phyloP scores from a whole-genome alignment of 2,888 invertebrate species.

The Doris montereyensis region DNA sequence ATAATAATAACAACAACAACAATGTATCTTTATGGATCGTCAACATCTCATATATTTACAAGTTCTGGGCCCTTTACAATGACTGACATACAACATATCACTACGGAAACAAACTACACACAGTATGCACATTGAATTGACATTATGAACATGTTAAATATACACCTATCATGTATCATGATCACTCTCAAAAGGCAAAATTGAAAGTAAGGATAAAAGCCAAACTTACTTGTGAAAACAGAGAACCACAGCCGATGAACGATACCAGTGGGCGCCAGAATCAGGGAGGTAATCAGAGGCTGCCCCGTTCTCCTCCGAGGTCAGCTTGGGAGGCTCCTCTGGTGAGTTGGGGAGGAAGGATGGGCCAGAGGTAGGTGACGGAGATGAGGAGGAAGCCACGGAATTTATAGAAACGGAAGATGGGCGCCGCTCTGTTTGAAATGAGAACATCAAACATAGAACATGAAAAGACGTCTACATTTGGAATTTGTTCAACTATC shows the following conservation, averaged over 20 bases:
- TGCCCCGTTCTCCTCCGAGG: conserved; percentile 48
- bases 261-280: conserved; percentile 71
- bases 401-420: conserved; percentile 51
- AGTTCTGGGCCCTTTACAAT: too few relatives aligned
- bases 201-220: not conserved
- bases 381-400: conserved; percentile 54
- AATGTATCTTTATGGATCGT: too few relatives aligned
- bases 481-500: too few relatives aligned
- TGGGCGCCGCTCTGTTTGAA: conserved; percentile 39
- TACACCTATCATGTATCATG: not conserved
- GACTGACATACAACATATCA: too few relatives aligned
- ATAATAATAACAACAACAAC: too few relatives aligned
- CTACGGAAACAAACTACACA: not conserved
- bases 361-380: conserved; percentile 56
- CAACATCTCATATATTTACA: too few relatives aligned
- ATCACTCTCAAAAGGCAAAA: not conserved
- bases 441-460: too few relatives aligned
- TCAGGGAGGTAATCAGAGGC: too few relatives aligned
- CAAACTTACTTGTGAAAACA: conserved; percentile 67
- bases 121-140: not conserved
- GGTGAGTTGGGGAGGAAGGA: conserved; percentile 64
- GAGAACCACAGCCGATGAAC: conserved; percentile 69
- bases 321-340: conserved; percentile 50
- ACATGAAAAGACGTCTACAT: too few relatives aligned
- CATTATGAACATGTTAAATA: too few relatives aligned